Base-by-base conservation (phyloP, 2,888 invertebrate genomes). In the Anthoptus insignis region DNA sequence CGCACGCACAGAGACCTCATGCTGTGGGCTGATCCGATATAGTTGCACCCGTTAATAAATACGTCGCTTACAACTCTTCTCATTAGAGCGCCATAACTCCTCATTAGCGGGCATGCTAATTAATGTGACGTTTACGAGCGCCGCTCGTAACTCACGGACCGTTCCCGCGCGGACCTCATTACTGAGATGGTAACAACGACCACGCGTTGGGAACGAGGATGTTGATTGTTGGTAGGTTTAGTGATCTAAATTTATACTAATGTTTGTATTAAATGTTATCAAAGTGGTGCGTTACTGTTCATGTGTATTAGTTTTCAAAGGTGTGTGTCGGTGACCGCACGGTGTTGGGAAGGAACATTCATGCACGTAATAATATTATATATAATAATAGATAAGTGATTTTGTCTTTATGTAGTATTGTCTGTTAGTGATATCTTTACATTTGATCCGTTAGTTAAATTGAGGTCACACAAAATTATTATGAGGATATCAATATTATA, bases 31-130 rank as follows among this genome's bases (percentile, higher is more conserved):
- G 22, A 32, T 37, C 63, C 52, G 50, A 61, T 61, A 59, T 52
- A 49, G 29, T 52, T 54, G 47, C 54, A 56, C 37, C 74, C 71
- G 73, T 78, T 79, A 81, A 82, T 85, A 85, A 84, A 88, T 88
- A 88, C 85, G 82, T 84, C 84, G 80, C 77, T 80, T 82, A 83
- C 82, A 81, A 86, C 86, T 87, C 87, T 84, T 84, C 89, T 92
- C 91, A 91, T 92, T 92, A 91, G 89, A 87, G 85, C 82, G 82
- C 89, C 89, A 91, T 92, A 92, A 92, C 88, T 93, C 89, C 91
- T 92, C 92, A 93, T 93, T 93, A 93, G 91, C 79, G 88, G 86
- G 80, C 84, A 87, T 87, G 90, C 90, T 91, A 92, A 92, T 93
- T 93, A 92, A 91, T 84, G 89, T 88, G 91, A 91, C 91, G 86